Evolutionary conservation across 2,797 vertebrate genomes (phyloP).

Genomic region (Buceros bicornis): DNA sequence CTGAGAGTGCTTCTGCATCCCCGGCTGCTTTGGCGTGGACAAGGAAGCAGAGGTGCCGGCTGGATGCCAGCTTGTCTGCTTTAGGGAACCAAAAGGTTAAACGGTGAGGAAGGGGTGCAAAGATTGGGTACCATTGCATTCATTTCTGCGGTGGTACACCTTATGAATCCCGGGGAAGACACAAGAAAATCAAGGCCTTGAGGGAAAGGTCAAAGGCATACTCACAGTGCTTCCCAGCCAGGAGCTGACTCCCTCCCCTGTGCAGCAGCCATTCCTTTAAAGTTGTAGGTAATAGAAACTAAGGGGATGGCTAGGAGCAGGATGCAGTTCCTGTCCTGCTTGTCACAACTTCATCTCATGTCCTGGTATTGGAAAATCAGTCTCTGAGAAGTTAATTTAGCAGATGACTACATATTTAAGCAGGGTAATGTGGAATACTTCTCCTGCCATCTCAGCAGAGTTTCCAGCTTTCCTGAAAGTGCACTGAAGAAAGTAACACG

Average conservation of each 20-base stretch:
- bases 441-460: not conserved
- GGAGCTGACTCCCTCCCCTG: not conserved
- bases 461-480: not conserved
- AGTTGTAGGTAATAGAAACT: not conserved
- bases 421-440: not conserved
- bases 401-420: not conserved
- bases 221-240: not conserved
- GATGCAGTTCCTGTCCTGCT: not conserved
- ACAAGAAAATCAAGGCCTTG: not conserved
- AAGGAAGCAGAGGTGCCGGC: not conserved
- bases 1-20: accelerated
- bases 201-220: not conserved
- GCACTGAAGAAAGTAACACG: not conserved
- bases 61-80: not conserved
- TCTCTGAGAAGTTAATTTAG: not conserved
- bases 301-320: not conserved
- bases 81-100: not conserved
- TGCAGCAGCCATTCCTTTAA: not conserved
- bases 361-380: not conserved
- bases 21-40: not conserved
- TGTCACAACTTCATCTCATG: not conserved
- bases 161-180: not conserved
- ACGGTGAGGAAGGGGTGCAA: not conserved
- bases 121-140: accelerated
- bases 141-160: not conserved